These are phyloP conservation scores for Cyanistes caeruleus DNA, from an alignment of 2,113 vertebrate genomes.

Conservation along the genomic window DNA sequence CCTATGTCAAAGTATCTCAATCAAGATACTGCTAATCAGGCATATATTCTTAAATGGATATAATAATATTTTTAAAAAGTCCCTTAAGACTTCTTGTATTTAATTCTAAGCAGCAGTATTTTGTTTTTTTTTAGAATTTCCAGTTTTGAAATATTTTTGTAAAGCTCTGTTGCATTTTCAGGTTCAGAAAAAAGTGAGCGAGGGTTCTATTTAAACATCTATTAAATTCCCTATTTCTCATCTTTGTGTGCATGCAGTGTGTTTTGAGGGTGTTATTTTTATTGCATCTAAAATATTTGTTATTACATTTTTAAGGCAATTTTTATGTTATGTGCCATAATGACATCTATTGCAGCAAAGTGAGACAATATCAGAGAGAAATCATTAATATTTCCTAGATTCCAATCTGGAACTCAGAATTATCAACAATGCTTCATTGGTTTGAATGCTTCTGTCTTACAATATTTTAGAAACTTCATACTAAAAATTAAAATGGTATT, in stretches of 20 bases:
- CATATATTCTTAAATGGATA: background rate
- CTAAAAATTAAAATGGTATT: background rate
- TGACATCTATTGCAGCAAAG: constrained; percentile 35
- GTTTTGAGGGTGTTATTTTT: background rate
- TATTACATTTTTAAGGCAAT: constrained; percentile 44
- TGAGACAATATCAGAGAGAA: constrained; percentile 43
- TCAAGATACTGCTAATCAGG: background rate
- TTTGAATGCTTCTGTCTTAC: constrained; percentile 35
- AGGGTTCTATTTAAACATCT: background rate
- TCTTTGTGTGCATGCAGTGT: background rate
- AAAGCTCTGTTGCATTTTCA: background rate
- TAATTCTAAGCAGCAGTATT: background rate
- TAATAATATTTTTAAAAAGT: background rate
- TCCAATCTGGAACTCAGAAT: constrained; percentile 35
- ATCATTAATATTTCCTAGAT: constrained; percentile 55
- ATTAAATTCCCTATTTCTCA: background rate
- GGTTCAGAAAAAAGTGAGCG: background rate
- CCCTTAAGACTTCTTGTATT: background rate
- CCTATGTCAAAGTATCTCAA: background rate
- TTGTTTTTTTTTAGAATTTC: background rate
- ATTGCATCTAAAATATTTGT: constrained; percentile 8
- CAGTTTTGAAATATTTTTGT: background rate
- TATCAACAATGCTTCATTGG: constrained; percentile 49
- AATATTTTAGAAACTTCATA: background rate
- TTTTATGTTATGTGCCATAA: constrained; percentile 18